Conservation (phyloP, 1,140 invertebrate genomes). For the Maniola jurtina region DNA sequence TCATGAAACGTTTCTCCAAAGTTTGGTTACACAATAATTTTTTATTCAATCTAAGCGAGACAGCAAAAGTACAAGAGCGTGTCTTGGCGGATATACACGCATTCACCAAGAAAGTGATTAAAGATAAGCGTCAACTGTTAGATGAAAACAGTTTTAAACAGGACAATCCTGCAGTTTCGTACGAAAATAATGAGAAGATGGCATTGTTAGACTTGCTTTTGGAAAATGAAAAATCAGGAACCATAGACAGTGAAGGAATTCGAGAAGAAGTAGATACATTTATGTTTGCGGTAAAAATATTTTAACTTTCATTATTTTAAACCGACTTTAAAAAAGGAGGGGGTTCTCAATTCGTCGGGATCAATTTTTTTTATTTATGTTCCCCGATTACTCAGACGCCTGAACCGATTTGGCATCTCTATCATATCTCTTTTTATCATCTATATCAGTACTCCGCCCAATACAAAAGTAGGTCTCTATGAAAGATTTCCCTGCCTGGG, state of each 20-base stretch:
- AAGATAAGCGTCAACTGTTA: not conserved
- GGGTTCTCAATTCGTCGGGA: too few relatives aligned
- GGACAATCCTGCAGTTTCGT: not conserved
- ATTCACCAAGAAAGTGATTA: constrained; percentile 10
- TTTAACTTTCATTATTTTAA: not conserved
- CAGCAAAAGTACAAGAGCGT: not conserved
- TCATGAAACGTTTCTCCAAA: not conserved
- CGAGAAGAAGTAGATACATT: constrained; percentile 24
- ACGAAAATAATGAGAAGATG: constrained; percentile 4
- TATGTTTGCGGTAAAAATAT: constrained; percentile 18
- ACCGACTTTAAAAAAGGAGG: too few relatives aligned
- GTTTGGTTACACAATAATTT: constrained; percentile 3
- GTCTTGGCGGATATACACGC: constrained; percentile 10
- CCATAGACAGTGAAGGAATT: constrained; percentile 8
- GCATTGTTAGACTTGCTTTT: constrained; percentile 17
- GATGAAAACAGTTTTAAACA: not conserved
- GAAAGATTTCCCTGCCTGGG: too few relatives aligned
- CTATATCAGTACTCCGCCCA: too few relatives aligned
- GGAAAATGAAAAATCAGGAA: constrained; percentile 8
- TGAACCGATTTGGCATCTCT: too few relatives aligned
- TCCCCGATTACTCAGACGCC: too few relatives aligned
- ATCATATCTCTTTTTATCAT: too few relatives aligned
- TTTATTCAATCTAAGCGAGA: constrained; percentile 4
- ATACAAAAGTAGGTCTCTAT: too few relatives aligned
- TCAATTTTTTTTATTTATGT: not conserved